phyloP scores from a whole-genome alignment of 2,113 vertebrate species.

The Myiozetetes cayanensis region DNA sequence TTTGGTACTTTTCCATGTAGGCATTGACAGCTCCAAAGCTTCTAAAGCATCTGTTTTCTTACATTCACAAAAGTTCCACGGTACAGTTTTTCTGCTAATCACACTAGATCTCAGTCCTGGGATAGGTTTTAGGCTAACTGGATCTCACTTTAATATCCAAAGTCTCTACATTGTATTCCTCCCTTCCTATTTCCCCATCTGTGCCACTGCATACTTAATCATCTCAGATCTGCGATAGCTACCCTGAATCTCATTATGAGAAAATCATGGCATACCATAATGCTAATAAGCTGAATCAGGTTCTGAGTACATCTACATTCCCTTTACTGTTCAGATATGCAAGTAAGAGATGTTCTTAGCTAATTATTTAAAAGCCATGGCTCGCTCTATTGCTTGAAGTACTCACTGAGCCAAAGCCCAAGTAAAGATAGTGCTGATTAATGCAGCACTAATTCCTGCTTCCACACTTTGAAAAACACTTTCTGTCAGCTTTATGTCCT shows the following conservation, averaged over 20 bases:
- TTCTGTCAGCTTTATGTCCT: background rate
- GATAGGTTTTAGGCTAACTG: background rate
- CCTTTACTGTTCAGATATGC: background rate
- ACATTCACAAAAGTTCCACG: background rate
- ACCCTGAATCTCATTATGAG: background rate
- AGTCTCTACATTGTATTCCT: background rate
- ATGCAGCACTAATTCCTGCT: background rate
- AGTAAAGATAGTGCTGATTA: background rate
- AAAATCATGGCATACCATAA: background rate
- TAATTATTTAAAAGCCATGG: slow-evolving; percentile 30
- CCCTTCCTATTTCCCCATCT: background rate
- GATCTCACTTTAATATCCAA: background rate
- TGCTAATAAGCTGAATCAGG: background rate
- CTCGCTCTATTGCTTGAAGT: background rate
- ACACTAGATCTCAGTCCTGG: background rate
- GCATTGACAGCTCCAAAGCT: background rate
- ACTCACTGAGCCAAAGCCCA: background rate
- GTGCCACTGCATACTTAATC: background rate
- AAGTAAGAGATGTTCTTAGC: background rate
- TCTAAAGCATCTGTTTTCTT: background rate
- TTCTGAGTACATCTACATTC: background rate
- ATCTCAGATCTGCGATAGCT: background rate
- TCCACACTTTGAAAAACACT: background rate
- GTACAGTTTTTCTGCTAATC: background rate
- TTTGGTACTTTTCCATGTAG: background rate